Evolutionary conservation across 2,888 invertebrate genomes (phyloP).

Genomic region (Periphyllus acericola): DNA sequence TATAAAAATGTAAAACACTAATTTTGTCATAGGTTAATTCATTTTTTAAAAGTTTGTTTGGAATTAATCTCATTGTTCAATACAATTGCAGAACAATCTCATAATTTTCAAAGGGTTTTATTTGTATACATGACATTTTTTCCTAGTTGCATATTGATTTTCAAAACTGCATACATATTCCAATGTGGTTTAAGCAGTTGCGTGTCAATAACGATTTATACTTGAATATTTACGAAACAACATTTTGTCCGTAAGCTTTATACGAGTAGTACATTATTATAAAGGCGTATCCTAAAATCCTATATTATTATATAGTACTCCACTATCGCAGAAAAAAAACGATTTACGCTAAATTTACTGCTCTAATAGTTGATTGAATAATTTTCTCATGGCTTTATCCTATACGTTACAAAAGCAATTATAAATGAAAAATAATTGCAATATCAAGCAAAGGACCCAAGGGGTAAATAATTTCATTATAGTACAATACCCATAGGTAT

Average conservation of each 20-base stretch:
- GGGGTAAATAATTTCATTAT: not conserved
- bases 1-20: too few relatives aligned
- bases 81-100: too few relatives aligned
- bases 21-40: too few relatives aligned
- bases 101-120: too few relatives aligned
- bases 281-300: not conserved
- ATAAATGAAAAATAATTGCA: not conserved
- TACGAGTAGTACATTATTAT: slow-evolving; percentile 19
- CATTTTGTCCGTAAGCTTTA: slow-evolving; percentile 17
- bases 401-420: not conserved
- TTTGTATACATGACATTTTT: not conserved
- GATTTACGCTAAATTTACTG: not conserved
- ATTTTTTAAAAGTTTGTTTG: too few relatives aligned
- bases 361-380: not conserved
- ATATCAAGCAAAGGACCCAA: not conserved
- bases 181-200: slow-evolving; percentile 27
- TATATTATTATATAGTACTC: not conserved
- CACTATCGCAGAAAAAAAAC: not conserved
- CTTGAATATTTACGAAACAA: slow-evolving; percentile 19
- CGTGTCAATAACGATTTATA: slow-evolving; percentile 49
- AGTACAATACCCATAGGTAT: not conserved
- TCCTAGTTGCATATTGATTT: slow-evolving; percentile 27
- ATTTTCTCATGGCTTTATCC: not conserved
- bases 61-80: too few relatives aligned
- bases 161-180: not conserved